Percentiles rank a stretch among this genome's conserved stretches.
Evolutionary conservation across 2,113 vertebrate species (phyloP).

Genomic region (Zeus faber): DNA sequence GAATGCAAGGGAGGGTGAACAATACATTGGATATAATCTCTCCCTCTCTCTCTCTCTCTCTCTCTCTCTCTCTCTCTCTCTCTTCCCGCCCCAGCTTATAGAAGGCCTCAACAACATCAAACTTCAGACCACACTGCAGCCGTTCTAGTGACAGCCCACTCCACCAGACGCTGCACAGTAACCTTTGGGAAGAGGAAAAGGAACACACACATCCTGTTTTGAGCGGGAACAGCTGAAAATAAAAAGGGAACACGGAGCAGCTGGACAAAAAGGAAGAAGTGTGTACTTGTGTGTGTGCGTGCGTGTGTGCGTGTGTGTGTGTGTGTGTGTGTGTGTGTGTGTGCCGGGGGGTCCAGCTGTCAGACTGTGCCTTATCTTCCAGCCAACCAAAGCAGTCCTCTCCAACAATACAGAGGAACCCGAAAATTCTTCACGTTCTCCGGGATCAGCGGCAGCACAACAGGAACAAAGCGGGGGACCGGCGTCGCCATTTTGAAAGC

Average conservation of each 20-base stretch:
- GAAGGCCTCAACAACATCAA: constrained; percentile 26
- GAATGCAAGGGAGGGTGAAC: constrained; percentile 34
- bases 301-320: no score
- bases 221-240: background rate
- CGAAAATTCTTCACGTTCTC: constrained; percentile 4
- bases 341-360: no score
- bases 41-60: constrained; percentile 8
- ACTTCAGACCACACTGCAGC: constrained; percentile 21
- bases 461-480: no score
- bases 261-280: background rate
- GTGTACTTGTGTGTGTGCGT: no score
- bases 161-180: constrained; percentile 5
- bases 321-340: no score
- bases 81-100: background rate
- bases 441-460: no score
- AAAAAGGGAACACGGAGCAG: background rate
- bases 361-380: no score
- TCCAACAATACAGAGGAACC: no score
- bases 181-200: constrained; percentile 4
- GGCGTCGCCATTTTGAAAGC: no score
- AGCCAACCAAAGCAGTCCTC: no score
- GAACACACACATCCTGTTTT: background rate
- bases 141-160: no score
- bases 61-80: constrained; percentile 22
- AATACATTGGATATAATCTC: constrained; percentile 47